These are phyloP conservation scores for Drosophila aff. DNA, from an alignment of 1,140 invertebrate species.

Conservation along the genomic window DNA sequence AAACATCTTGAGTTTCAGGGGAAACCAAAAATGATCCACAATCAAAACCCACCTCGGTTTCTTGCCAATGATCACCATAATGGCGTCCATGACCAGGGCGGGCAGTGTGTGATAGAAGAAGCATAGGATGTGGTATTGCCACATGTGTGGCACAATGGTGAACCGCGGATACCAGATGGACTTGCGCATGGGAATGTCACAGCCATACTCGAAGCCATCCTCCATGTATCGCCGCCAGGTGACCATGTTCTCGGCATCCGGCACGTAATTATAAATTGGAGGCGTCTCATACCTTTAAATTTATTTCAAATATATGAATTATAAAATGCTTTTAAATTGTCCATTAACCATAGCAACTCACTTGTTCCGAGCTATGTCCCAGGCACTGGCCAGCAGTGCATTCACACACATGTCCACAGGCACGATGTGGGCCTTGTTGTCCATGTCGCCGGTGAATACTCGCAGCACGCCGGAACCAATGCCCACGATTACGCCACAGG, in stretches of 20 bases:
- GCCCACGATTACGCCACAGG: slow-evolving; percentile 91
- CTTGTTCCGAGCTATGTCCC: slow-evolving; percentile 87
- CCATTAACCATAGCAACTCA: slow-evolving; percentile 30
- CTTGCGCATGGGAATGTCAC: slow-evolving; percentile 81
- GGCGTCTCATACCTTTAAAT: slow-evolving; percentile 77
- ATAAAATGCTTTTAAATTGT: too few species aligned
- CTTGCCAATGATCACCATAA: slow-evolving; percentile 86
- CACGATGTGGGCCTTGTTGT: slow-evolving; percentile 91
- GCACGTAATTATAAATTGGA: slow-evolving; percentile 90
- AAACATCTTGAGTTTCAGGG: not conserved
- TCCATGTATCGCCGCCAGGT: slow-evolving; percentile 88
- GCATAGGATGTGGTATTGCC: slow-evolving; percentile 85
- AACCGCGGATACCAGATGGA: slow-evolving; percentile 87
- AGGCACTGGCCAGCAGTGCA: slow-evolving; percentile 91
- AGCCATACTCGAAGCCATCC: slow-evolving; percentile 84
- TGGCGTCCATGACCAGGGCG: slow-evolving; percentile 87
- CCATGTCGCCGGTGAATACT: slow-evolving; percentile 88
- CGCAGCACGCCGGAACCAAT: slow-evolving; percentile 91
- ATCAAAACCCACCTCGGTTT: slow-evolving; percentile 86
- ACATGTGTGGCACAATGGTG: slow-evolving; percentile 85
- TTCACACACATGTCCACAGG: slow-evolving; percentile 94
- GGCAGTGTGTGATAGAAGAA: slow-evolving; percentile 88
- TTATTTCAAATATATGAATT: not conserved
- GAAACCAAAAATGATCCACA: not conserved
- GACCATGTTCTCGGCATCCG: slow-evolving; percentile 88